Evolutionary conservation across 2,113 vertebrate species (phyloP).

Genomic region (Ctenodactylus gundi): DNA sequence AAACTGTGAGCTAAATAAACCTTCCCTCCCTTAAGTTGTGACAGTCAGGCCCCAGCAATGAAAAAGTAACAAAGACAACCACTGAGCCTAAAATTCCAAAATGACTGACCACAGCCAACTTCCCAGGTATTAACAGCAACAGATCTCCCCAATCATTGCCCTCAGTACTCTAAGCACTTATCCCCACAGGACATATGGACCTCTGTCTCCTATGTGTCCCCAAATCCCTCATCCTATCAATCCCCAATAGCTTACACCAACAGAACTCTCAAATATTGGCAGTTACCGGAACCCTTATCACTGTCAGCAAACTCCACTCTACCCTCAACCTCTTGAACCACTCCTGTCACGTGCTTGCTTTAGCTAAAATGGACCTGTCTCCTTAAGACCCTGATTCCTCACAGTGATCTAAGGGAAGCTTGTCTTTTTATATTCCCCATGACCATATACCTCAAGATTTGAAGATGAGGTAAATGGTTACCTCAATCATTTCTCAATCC

Average conservation of each 20-base stretch:
- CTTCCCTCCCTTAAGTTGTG: too few relatives aligned
- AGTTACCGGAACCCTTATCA: neutral
- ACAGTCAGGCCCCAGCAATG: too few relatives aligned
- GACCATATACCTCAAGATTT: neutral
- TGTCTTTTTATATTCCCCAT: neutral
- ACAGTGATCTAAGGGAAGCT: neutral
- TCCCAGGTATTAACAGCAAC: neutral
- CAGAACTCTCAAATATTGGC: neutral
- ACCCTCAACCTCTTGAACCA: neutral
- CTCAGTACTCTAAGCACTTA: neutral
- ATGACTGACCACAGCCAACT: neutral
- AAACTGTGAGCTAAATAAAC: too few relatives aligned
- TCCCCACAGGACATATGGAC: neutral
- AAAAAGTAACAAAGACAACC: too few relatives aligned
- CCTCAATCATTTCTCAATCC: neutral
- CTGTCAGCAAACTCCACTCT: neutral
- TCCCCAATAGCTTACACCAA: neutral
- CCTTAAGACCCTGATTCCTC: neutral
- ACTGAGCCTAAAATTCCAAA: neutral
- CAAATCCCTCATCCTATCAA: neutral
- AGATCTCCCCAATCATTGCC: neutral
- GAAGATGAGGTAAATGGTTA: neutral
- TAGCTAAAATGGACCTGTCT: neutral
- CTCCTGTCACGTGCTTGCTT: neutral
- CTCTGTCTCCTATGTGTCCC: neutral